phyloP scores from a whole-genome alignment of 2,113 vertebrate species.

The Rhinichthys klamathensis region DNA sequence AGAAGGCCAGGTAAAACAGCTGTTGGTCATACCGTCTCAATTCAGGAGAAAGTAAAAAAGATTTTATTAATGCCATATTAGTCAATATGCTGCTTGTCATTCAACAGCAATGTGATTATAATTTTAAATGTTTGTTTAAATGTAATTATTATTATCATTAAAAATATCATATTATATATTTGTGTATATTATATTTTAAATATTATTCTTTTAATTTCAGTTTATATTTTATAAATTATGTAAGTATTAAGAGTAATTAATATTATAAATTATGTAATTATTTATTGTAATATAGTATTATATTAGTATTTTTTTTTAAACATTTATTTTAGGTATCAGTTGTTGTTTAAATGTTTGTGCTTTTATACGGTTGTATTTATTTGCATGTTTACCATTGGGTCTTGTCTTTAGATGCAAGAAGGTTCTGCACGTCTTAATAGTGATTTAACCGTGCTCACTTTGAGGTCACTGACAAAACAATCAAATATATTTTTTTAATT shows the following conservation, averaged over 20 bases:
- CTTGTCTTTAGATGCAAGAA: constrained; percentile 21
- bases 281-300: too few species aligned
- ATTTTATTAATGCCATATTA: constrained; percentile 64
- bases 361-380: constrained; percentile 16
- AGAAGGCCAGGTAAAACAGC: constrained; percentile 73
- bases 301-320: too few species aligned
- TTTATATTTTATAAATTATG: background rate
- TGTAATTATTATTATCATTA: background rate
- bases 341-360: constrained; percentile 32
- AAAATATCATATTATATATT: background rate
- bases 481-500: background rate
- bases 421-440: background rate
- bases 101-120: constrained; percentile 1
- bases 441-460: background rate
- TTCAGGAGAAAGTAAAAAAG: constrained; percentile 61
- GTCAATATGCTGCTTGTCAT: constrained; percentile 44
- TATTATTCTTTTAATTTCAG: background rate
- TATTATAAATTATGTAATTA: too few species aligned
- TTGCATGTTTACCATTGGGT: constrained; percentile 9
- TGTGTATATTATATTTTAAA: too few species aligned
- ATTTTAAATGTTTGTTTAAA: too few species aligned
- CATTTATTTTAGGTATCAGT: constrained; percentile 29
- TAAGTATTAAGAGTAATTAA: too few species aligned
- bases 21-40: constrained; percentile 70
- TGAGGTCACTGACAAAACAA: background rate